Conservation (phyloP, 2,113 vertebrate species). For the Eurystomus gularis region DNA sequence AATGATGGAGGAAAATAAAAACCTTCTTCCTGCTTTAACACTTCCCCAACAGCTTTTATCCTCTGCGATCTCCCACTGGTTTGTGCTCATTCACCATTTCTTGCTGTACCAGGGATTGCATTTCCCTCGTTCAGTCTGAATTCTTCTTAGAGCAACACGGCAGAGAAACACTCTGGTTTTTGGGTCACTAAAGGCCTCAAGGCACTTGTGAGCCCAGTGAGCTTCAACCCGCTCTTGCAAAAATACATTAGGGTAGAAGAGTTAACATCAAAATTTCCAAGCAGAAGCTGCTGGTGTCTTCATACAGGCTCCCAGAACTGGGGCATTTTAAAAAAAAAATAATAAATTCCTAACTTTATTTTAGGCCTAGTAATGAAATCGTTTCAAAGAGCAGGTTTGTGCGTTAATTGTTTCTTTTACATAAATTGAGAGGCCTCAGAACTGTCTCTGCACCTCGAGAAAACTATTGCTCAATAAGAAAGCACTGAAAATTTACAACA, state of each 20-base stretch:
- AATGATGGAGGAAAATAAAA: neutral
- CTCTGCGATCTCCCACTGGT: neutral
- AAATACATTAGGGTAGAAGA: neutral
- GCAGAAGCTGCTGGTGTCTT: neutral
- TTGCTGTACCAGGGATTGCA: neutral
- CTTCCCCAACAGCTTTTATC: neutral
- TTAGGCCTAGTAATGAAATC: neutral
- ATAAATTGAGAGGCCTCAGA: neutral
- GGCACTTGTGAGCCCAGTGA: neutral
- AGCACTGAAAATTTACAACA: constrained; percentile 31
- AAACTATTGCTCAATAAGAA: constrained; percentile 19
- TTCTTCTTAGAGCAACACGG: neutral
- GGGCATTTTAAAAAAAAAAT: neutral
- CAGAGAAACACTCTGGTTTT: neutral
- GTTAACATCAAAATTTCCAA: neutral
- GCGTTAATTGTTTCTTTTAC: neutral
- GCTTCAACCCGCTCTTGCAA: constrained; percentile 7
- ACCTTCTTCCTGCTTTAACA: neutral
- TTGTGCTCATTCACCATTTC: neutral
- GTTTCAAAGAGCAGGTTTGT: rapidly evolving
- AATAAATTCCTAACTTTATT: neutral
- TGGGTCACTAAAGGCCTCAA: neutral
- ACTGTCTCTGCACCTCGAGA: neutral
- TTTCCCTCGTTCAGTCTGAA: neutral
- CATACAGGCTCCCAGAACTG: neutral